Conservation (phyloP, 2,888 invertebrate species). For the Melanostoma mellinum region DNA sequence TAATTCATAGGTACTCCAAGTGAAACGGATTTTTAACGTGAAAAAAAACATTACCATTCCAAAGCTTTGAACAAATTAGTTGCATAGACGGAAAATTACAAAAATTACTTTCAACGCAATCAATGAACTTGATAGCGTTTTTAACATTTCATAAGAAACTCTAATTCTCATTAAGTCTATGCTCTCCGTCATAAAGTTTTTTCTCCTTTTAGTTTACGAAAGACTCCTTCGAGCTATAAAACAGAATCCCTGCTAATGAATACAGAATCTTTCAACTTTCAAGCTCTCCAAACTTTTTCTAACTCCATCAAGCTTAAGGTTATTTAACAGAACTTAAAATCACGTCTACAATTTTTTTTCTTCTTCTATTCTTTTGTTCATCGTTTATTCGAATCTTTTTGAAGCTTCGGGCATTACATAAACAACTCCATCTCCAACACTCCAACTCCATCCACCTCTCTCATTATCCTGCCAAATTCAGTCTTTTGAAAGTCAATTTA, state of each 20-base stretch:
- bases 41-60: no score
- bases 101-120: no score
- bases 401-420: slow-evolving; percentile 23
- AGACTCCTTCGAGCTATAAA: neutral
- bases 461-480: slow-evolving; percentile 22
- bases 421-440: neutral
- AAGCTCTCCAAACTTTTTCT: slow-evolving; percentile 1
- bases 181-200: no score
- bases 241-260: slow-evolving; percentile 8
- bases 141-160: no score
- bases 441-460: neutral
- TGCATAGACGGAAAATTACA: no score
- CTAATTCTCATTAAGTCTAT: no score
- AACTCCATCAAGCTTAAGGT: slow-evolving; percentile 18
- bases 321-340: slow-evolving; percentile 20
- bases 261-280: slow-evolving; percentile 7
- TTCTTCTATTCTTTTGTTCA: neutral
- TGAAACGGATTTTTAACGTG: no score
- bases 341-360: slow-evolving; percentile 9
- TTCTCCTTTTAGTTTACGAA: no score
- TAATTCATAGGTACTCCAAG: no score
- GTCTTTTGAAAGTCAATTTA: slow-evolving; percentile 34
- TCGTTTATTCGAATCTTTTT: neutral
- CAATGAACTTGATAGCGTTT: no score
- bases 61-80: no score